phyloP scores from a whole-genome alignment of 2,113 vertebrate genomes.

The Pionites leucogaster region DNA sequence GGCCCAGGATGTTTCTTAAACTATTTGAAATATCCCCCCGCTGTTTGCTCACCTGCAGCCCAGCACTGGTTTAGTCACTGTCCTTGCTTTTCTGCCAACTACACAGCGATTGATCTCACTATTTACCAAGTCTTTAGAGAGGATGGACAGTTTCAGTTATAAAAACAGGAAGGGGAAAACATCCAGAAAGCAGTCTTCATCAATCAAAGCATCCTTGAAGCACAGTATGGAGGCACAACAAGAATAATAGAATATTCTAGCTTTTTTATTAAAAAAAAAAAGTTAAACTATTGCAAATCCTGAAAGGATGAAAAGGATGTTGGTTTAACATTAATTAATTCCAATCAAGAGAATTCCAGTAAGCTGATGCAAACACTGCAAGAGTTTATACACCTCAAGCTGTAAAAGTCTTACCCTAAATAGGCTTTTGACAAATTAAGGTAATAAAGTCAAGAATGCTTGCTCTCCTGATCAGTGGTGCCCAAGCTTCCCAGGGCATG shows the following conservation, averaged over 20 bases:
- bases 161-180: not conserved
- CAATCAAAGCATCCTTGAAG: not conserved
- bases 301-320: not conserved
- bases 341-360: not conserved
- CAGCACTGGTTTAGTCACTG: not conserved
- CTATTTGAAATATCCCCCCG: not conserved
- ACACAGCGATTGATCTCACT: not conserved
- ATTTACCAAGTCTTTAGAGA: not conserved
- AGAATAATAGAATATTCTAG: not conserved
- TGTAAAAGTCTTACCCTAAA: not conserved
- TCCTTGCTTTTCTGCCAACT: not conserved
- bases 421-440: not conserved
- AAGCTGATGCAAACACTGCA: not conserved
- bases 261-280: not conserved
- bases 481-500: not conserved
- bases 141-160: not conserved
- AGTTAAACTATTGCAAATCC: not conserved
- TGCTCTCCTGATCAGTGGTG: not conserved
- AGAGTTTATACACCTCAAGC: not conserved
- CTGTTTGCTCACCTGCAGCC: not conserved
- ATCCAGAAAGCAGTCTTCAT: conserved; percentile 1
- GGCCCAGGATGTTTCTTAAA: not conserved
- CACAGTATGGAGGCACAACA: not conserved
- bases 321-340: not conserved
- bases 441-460: not conserved